phyloP scores from a whole-genome alignment of 1,140 invertebrate species.

The Popillia japonica region DNA sequence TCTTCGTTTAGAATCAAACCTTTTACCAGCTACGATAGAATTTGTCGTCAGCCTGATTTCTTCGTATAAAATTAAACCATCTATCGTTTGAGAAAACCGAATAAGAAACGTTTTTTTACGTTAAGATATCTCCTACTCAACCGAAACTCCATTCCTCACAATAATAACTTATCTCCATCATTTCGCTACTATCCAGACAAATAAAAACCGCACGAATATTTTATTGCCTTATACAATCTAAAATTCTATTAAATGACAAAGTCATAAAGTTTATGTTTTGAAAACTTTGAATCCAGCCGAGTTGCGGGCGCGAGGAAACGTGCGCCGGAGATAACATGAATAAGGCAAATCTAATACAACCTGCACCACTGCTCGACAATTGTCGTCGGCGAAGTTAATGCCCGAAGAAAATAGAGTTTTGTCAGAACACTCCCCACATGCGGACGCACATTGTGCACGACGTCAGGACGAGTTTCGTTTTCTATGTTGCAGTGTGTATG shows the following conservation, averaged over 20 bases:
- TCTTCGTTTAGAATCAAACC: too few species aligned
- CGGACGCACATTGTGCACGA: background rate
- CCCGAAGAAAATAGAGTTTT: conserved; percentile 21
- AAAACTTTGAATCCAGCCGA: conserved; percentile 17
- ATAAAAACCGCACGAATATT: conserved; percentile 6
- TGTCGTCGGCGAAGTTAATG: conserved; percentile 21
- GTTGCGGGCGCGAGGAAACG: too few species aligned
- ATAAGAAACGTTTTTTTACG: too few species aligned
- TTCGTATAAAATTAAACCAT: too few species aligned
- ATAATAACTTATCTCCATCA: conserved; percentile 1
- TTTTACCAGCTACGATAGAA: too few species aligned
- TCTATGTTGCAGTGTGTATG: background rate
- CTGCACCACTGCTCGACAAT: background rate
- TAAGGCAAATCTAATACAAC: conserved; percentile 20
- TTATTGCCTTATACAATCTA: conserved; percentile 24
- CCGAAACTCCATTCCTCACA: too few species aligned
- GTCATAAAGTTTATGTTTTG: conserved; percentile 31
- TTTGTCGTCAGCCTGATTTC: too few species aligned
- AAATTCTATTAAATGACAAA: conserved; percentile 33
- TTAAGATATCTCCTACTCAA: too few species aligned
- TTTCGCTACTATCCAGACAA: conserved; percentile 8
- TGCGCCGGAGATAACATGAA: conserved; percentile 2
- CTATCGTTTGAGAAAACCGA: too few species aligned
- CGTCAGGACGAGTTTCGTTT: background rate
- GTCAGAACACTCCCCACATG: background rate